Percentiles rank a stretch among this genome's conserved stretches.
phyloP scores from a whole-genome alignment of 2,888 invertebrate genomes.

The Chironomus tentans region DNA sequence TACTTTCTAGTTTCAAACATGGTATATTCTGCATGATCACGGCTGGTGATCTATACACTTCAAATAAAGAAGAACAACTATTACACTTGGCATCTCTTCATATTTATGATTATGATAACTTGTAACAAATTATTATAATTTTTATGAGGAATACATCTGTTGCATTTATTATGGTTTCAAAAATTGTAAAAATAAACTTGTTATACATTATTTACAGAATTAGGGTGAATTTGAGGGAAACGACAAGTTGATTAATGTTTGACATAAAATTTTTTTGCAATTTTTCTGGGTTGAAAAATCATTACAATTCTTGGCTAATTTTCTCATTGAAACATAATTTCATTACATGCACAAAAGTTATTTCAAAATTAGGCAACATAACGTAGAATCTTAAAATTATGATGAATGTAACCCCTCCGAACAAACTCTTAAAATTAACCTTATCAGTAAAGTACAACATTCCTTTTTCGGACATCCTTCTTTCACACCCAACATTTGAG shows the following conservation, averaged over 20 bases:
- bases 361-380: neutral
- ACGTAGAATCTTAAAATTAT: too few species aligned
- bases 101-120: neutral
- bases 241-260: too few species aligned
- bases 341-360: too few species aligned
- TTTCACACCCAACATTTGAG: neutral
- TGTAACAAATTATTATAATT: slow-evolving; percentile 26
- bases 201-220: neutral
- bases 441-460: neutral
- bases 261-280: too few species aligned
- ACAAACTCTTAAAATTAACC: neutral
- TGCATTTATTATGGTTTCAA: slow-evolving; percentile 18
- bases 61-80: too few species aligned
- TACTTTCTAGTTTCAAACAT: neutral
- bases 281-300: neutral
- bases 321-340: too few species aligned
- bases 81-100: neutral
- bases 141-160: slow-evolving; percentile 23
- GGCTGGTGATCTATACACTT: slow-evolving; percentile 11
- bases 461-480: neutral
- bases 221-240: too few species aligned
- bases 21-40: neutral
- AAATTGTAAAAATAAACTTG: neutral
- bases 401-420: too few species aligned
- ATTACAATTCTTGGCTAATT: too few species aligned